A percentile compares a stretch with the other conserved stretches of the same genome.
Evolutionary conservation across 2,797 vertebrate genomes (phyloP).

Genomic region (Spondyliosoma cantharus): DNA sequence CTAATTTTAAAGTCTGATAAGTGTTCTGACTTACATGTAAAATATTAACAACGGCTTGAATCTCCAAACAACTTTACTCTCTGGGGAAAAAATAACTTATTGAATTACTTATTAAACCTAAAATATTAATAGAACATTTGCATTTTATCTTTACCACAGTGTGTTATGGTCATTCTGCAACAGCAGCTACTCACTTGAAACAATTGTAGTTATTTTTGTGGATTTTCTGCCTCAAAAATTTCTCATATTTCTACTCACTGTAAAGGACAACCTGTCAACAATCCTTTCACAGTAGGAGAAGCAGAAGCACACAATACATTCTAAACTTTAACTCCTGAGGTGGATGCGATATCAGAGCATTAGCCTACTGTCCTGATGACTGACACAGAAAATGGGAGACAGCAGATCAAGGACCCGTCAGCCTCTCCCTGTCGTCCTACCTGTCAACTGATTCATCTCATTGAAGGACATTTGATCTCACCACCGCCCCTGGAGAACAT

Average conservation of each 20-base stretch:
- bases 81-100: background rate
- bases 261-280: background rate
- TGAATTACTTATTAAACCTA: conserved; percentile 15
- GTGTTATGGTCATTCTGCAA: conserved; percentile 11
- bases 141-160: conserved; percentile 17
- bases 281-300: background rate
- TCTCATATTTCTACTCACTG: background rate
- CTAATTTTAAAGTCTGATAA: conserved; percentile 26
- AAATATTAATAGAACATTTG: conserved; percentile 28
- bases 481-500: background rate
- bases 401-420: conserved; percentile 46
- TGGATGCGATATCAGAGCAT: conserved; percentile 21
- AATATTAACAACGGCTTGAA: conserved; percentile 28
- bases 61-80: conserved; percentile 8
- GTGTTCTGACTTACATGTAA: conserved; percentile 21
- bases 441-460: conserved; percentile 57
- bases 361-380: conserved; percentile 1
- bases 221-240: background rate
- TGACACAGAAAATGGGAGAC: conserved; percentile 19
- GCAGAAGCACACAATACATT: background rate
- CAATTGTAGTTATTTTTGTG: background rate
- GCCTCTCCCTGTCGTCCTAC: conserved; percentile 22
- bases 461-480: conserved; percentile 40
- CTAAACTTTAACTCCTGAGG: background rate
- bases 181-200: background rate